A percentile compares a stretch with the other conserved stretches of the same genome.
Conservation (phyloP, 92 coral and sea anemone species). For the Epizoanthus ramosus region DNA sequence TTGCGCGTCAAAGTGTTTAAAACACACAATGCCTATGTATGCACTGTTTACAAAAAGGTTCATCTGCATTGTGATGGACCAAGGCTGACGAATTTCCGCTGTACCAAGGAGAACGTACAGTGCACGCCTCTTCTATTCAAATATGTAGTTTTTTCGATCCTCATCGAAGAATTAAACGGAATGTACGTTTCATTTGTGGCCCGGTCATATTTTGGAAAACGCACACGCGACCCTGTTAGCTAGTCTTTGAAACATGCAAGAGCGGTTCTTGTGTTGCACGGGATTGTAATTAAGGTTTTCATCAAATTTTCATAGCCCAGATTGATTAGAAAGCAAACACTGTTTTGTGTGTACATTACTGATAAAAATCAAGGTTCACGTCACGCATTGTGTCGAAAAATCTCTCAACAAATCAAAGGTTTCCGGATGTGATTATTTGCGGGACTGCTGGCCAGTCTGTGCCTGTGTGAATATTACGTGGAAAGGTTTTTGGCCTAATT, state of each 20-base stretch:
- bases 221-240: conserved; percentile 4
- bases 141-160: background rate
- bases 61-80: background rate
- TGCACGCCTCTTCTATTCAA: background rate
- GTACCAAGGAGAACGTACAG: background rate
- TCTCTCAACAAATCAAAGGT: background rate
- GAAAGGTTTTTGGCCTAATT: background rate
- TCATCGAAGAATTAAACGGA: background rate
- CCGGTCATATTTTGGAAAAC: background rate
- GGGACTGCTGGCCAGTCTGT: background rate
- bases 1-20: conserved; percentile 31
- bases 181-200: background rate
- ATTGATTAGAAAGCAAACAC: conserved; percentile 41
- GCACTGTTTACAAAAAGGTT: background rate
- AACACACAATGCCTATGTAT: conserved; percentile 25
- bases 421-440: conserved; percentile 11
- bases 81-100: conserved; percentile 23
- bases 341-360: conserved; percentile 8
- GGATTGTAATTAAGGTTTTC: conserved; percentile 25
- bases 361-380: background rate
- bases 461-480: background rate
- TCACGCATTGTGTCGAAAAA: conserved; percentile 8
- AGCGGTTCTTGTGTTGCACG: background rate
- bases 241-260: no score
- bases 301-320: conserved; percentile 36